Percentiles rank a stretch among this genome's conserved stretches.
Conservation (phyloP, 37 sponge, comb jelly and placozoan genomes). For the Geodia barretti region DNA sequence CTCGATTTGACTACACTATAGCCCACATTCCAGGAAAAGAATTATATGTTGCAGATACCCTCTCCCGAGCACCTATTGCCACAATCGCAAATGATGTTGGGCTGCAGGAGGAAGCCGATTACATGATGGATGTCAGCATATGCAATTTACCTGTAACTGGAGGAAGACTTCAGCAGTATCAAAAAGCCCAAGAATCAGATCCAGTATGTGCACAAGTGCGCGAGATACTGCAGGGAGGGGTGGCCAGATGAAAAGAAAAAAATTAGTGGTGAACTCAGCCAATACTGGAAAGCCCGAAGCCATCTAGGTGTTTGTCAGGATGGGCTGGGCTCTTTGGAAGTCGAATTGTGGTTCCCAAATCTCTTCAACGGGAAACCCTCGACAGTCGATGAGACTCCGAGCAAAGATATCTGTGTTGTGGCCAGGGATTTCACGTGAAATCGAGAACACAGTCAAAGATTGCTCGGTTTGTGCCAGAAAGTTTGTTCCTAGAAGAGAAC, state of each 20-base stretch:
- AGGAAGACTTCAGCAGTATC: no score
- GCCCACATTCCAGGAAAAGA: conserved; percentile 34
- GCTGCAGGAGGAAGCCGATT: no score
- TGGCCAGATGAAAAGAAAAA: conserved; percentile 18
- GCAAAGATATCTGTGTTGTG: conserved; percentile 66
- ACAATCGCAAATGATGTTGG: no score
- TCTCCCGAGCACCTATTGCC: conserved; percentile 36
- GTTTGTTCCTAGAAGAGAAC: conserved; percentile 7
- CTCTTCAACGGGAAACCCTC: no score
- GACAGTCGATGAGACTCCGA: conserved; percentile 1
- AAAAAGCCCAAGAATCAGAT: neutral
- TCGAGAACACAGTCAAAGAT: conserved; percentile 31
- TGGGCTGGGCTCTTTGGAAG: neutral
- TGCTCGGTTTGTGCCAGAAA: conserved; percentile 34
- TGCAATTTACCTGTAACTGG: no score
- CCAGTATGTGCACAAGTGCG: neutral
- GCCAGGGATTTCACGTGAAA: conserved; percentile 37
- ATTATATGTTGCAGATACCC: conserved; percentile 32
- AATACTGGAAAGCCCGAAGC: conserved; percentile 26
- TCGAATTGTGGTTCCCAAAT: conserved; percentile 34
- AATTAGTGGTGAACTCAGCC: neutral
- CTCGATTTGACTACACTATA: conserved; percentile 22
- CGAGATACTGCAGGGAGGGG: conserved; percentile 12
- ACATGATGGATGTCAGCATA: no score
- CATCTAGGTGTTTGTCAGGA: neutral